These are phyloP conservation scores for Osedax fenrisi DNA, from an alignment of 2,888 invertebrate genomes.

Conservation along the genomic window DNA sequence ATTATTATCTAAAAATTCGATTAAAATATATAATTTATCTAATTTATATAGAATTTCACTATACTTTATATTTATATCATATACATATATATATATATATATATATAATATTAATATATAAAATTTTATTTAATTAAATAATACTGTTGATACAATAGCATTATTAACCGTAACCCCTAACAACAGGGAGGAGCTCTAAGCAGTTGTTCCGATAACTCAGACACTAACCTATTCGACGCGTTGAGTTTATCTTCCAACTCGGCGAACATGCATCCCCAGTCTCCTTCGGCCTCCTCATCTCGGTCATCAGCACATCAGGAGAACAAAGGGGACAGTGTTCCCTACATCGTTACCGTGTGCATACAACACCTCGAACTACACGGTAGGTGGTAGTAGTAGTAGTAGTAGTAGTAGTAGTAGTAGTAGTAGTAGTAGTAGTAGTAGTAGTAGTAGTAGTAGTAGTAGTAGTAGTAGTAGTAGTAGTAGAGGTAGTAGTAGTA, in stretches of 20 bases:
- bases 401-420: too few relatives aligned
- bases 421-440: too few relatives aligned
- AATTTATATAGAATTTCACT: too few relatives aligned
- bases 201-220: neutral
- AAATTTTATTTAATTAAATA: neutral
- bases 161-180: neutral
- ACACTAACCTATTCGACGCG: neutral
- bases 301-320: neutral
- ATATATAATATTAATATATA: neutral
- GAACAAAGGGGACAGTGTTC: neutral
- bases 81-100: neutral
- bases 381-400: neutral
- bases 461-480: too few relatives aligned
- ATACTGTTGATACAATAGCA: neutral
- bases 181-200: neutral
- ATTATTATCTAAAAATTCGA: too few relatives aligned
- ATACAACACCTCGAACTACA: neutral
- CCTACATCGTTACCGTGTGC: neutral
- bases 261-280: neutral
- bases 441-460: too few relatives aligned
- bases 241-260: neutral
- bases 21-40: too few relatives aligned
- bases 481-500: too few relatives aligned
- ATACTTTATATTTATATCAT: neutral
- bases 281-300: neutral